Base-by-base conservation (phyloP, 1,140 invertebrate genomes). In the Branchinecta lindahli region DNA sequence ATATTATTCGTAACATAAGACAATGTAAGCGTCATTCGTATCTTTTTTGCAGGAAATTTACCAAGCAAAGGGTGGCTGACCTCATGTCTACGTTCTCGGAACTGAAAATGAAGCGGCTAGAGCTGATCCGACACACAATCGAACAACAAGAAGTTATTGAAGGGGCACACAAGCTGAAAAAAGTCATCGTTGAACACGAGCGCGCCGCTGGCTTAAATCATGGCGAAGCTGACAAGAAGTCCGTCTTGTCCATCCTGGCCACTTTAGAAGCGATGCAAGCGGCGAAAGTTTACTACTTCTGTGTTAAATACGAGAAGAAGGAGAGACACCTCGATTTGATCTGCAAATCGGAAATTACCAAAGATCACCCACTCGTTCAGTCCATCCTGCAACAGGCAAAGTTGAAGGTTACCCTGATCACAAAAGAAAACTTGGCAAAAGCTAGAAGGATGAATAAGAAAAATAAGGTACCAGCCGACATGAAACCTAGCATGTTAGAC, bases 321-420 rank as follows among this genome's bases (percentile, higher is more conserved):
- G 76, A 80, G 7, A 83, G 82, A 74, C 74, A 75, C 12, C 73
- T 84, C 8, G 80, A 77, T 15, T 85, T 33, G 33, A 33, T 33
- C 33, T 33, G 33, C 33, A 33, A 33, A 33, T 33, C 33, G 33
- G 33, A 5, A 33, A 33, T 33, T 5, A 33, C 33, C 33, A 33
- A 5, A 3, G 33, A 33, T 33, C 33, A 33, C 33, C 86, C 72
- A 80, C 74, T 83, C 1, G 81, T 88, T 67, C 79, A 82, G 69
- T 83, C 82, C 8, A 80, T 81, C 7, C 79, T 87, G 66, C 83
- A 87, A 72, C 83, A 85, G 72, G 80, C 83, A 0, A 86, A 85
- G 76, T 77, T 85, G 66, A 85, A 84, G 75, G 82, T 84, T 73
- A 83, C 82, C 72, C 75, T 81, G 8, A 70, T 73, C 12, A 68